A percentile compares a stretch with the other conserved stretches of the same genome.
These are phyloP conservation scores for Peromyscus leucopus DNA, from an alignment of 2,113 vertebrate species.

Conservation along the genomic window DNA sequence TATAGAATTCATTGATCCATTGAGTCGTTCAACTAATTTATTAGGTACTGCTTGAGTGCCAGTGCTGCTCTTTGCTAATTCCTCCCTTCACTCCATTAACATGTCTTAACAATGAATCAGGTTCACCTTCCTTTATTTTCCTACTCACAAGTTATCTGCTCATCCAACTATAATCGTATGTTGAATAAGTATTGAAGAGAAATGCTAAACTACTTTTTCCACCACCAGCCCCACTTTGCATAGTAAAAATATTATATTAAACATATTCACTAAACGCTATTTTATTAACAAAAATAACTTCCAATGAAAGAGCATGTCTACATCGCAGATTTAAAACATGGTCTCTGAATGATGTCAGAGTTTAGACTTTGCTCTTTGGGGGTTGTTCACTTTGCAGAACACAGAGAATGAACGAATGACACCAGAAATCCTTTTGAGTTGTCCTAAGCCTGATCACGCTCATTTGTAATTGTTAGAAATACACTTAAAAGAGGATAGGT, in stretches of 20 bases:
- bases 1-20: background rate
- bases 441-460: conserved; percentile 56
- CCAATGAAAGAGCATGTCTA: background rate
- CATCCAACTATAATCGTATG: background rate
- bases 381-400: background rate
- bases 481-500: conserved; percentile 11
- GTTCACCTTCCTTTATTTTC: background rate
- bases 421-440: background rate
- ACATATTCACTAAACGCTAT: background rate
- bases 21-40: background rate
- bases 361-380: background rate
- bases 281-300: background rate
- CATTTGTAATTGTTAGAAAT: conserved; percentile 60
- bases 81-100: background rate
- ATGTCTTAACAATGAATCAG: background rate
- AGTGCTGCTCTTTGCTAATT: fast-evolving
- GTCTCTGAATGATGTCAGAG: background rate
- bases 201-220: background rate
- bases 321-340: background rate
- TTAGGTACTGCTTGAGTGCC: background rate
- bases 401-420: background rate
- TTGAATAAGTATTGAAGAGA: background rate
- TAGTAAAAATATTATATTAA: background rate
- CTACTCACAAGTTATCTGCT: background rate
- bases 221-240: background rate